phyloP scores from a whole-genome alignment of 2,113 vertebrate species.

The Tetrax tetrax region DNA sequence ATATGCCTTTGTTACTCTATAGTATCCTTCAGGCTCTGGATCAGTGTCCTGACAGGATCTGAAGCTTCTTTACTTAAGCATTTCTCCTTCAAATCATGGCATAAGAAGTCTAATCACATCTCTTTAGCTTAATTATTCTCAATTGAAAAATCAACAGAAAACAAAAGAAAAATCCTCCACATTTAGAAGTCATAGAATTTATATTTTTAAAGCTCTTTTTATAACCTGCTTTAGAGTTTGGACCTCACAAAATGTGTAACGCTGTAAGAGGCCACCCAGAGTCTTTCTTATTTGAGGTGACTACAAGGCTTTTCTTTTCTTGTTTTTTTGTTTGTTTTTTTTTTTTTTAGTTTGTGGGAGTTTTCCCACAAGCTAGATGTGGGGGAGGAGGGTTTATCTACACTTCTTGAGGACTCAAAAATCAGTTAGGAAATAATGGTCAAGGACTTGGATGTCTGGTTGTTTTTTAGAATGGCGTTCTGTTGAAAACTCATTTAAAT shows the following conservation, averaged over 20 bases:
- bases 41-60: neutral
- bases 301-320: neutral
- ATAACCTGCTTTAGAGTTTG: neutral
- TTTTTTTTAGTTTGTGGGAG: neutral
- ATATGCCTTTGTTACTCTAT: neutral
- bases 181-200: neutral
- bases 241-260: neutral
- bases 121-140: neutral
- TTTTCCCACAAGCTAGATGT: neutral
- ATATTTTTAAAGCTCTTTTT: neutral
- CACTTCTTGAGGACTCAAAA: neutral
- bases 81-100: neutral
- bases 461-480: neutral
- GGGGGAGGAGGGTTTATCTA: neutral
- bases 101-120: neutral
- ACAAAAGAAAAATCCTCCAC: neutral
- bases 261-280: neutral
- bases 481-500: neutral
- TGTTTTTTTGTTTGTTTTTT: rapidly evolving
- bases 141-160: neutral
- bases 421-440: neutral
- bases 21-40: neutral
- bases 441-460: neutral
- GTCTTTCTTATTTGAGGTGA: neutral
- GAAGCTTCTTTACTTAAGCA: neutral